phyloP scores from a whole-genome alignment of 2,113 vertebrate species.

The Leucosticte australis region DNA sequence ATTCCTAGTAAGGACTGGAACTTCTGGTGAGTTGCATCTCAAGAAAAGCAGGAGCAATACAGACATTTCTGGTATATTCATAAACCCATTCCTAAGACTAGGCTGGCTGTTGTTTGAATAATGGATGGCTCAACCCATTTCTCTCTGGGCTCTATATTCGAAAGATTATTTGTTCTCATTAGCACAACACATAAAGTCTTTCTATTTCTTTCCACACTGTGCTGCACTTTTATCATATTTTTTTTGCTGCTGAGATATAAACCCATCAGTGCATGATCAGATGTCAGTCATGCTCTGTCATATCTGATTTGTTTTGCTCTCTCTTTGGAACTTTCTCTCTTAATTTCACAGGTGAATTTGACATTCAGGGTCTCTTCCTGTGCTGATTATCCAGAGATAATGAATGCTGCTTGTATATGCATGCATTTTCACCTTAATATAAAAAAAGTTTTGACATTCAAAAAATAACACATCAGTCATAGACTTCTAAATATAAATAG shows the following conservation, averaged over 20 bases:
- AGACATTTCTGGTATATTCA: neutral
- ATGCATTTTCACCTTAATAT: conserved; percentile 8
- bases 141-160: neutral
- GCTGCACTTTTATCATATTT: neutral
- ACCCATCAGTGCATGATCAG: neutral
- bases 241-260: neutral
- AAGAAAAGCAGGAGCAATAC: neutral
- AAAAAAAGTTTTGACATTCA: conserved; percentile 25
- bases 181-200: neutral
- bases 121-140: neutral
- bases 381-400: conserved; percentile 7
- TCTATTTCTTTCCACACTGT: neutral
- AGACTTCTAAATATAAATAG: conserved; percentile 38
- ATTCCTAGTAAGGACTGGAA: neutral
- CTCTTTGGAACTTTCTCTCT: neutral
- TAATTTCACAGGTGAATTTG: neutral
- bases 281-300: neutral
- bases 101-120: neutral
- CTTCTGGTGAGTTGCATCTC: neutral
- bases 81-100: neutral
- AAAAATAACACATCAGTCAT: conserved; percentile 2
- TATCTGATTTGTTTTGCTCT: neutral
- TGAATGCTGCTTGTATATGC: neutral
- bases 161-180: neutral
- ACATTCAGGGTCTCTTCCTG: conserved; percentile 14